phyloP scores from a whole-genome alignment of 2,797 vertebrate genomes.

The Champsocephalus esox region DNA sequence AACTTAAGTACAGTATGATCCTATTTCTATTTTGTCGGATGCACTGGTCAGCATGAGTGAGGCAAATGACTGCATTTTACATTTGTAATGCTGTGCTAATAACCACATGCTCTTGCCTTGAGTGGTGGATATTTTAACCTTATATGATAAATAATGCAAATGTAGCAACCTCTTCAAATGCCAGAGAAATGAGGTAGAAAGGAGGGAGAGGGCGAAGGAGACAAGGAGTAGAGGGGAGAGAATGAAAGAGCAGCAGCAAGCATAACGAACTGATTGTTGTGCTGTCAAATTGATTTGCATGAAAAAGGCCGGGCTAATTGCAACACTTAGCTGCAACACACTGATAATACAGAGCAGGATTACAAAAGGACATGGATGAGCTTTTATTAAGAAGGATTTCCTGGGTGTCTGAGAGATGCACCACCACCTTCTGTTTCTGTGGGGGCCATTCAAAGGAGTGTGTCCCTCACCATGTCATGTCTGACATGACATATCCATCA shows the following conservation, averaged over 20 bases:
- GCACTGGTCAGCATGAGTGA: constrained; percentile 59
- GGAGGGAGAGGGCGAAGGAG: constrained; percentile 62
- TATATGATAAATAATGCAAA: constrained; percentile 88
- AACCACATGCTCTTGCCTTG: constrained; percentile 65
- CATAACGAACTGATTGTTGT: constrained; percentile 87
- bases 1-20: constrained; percentile 55
- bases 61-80: constrained; percentile 73
- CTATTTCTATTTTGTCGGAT: constrained; percentile 52
- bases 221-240: constrained; percentile 56
- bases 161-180: constrained; percentile 82
- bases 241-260: constrained; percentile 73
- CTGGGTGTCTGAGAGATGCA: constrained; percentile 62
- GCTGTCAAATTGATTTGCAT: constrained; percentile 88
- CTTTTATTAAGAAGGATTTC: constrained; percentile 81
- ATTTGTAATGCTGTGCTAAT: constrained; percentile 81
- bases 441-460: constrained; percentile 40
- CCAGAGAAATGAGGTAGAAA: constrained; percentile 74
- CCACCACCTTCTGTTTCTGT: constrained; percentile 60
- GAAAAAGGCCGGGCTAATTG: constrained; percentile 87
- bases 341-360: constrained; percentile 84
- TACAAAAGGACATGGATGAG: constrained; percentile 76
- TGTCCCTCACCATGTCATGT: constrained; percentile 45
- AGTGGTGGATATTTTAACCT: constrained; percentile 75
- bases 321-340: constrained; percentile 84
- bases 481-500: constrained; percentile 66